phyloP scores from a whole-genome alignment of 2,797 vertebrate species.

The Gambelia wislizenii region DNA sequence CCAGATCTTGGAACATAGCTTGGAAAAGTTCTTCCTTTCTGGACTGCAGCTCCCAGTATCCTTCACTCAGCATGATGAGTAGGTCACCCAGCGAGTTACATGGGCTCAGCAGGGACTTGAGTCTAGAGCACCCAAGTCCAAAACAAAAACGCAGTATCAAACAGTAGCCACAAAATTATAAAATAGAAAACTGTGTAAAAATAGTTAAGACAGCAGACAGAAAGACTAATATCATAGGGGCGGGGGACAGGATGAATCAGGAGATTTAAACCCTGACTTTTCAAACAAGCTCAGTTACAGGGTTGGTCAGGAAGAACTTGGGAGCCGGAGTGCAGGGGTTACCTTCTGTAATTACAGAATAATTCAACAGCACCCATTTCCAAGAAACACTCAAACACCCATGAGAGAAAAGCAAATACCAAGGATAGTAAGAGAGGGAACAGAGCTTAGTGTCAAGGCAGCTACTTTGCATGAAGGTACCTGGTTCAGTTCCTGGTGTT shows the following conservation, averaged over 20 bases:
- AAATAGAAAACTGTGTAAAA: neutral
- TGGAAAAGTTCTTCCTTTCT: too few species aligned
- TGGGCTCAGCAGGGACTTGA: too few species aligned
- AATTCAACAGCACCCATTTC: neutral
- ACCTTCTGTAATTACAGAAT: neutral
- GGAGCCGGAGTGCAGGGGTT: neutral
- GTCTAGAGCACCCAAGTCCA: neutral
- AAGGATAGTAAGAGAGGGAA: neutral
- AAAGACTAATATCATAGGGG: too few species aligned
- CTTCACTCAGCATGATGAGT: too few species aligned
- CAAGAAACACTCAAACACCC: neutral
- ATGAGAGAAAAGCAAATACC: neutral
- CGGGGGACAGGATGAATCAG: neutral
- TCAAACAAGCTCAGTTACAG: neutral
- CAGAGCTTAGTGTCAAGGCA: neutral
- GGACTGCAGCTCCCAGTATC: too few species aligned
- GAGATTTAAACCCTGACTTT: neutral
- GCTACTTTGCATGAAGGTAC: neutral
- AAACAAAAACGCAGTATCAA: neutral
- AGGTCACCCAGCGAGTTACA: too few species aligned
- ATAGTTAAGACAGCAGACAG: neutral
- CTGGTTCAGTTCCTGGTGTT: neutral
- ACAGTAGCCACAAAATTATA: neutral
- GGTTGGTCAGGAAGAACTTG: neutral
- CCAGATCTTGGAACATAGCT: neutral